Evolutionary conservation across 2,113 vertebrate genomes (phyloP), one percentile per base, ranked within the genome.

Genomic region (Pygoscelis antarcticus): DNA sequence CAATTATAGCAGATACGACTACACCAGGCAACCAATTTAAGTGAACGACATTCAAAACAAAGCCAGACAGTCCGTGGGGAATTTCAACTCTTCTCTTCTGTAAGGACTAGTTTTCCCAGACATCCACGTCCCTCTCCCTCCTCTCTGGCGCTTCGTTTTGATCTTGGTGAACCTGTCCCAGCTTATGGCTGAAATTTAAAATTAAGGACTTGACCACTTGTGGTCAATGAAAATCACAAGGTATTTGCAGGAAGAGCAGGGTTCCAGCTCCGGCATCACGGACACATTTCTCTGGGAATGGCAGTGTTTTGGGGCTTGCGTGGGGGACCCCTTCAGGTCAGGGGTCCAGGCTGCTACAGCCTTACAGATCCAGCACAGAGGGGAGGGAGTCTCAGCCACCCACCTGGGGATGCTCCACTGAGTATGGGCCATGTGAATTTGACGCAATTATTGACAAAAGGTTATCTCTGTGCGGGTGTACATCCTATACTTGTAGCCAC

Each of bases 1-100:
- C 93, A 96, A 95, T 97, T 97, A 93, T 34, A 96, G 94, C 91
- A 97, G 95, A 93, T 96, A 94, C 0, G 15, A 64, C 81, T 93
- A 87, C 70, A 90, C 44, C 66, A 97, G 81, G 93, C 8, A 4
- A 89, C 81, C 54, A 91, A 76, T 88, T 96, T 87, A 94, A 88
- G 64, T 74, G 87, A 82, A 79, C 2, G 3, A 40, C 66, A 54
- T 54, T 92, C 61, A 94, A 91, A 93, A 80, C 23, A 84, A 93
- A 93, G 89, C 66, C 91, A 97, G 95, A 97, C 76, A 46, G 87
- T 93, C 96, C 66, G 0, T 94, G 22, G 92, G 94, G 96, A 96
- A 89, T 94, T 90, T 83, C 34, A 91, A 20, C 66, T 77, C 66
- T 92, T 95, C 91, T 91, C 58, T 93, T 91, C 91, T 95, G 11